These are phyloP conservation scores for Ceratina australensis DNA, from an alignment of 1,140 invertebrate species.

Conservation along the genomic window DNA sequence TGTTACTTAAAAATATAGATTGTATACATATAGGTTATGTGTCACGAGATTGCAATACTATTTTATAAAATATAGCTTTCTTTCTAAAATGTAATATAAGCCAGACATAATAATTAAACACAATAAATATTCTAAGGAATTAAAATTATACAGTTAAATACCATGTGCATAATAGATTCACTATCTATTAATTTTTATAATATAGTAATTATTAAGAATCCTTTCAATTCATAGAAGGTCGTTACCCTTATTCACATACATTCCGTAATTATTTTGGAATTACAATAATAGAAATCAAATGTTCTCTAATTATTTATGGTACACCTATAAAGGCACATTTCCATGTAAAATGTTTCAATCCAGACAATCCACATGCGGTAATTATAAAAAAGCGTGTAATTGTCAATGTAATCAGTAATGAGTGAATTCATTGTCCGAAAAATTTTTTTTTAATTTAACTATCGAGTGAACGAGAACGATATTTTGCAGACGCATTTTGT, in stretches of 20 bases:
- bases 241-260: not conserved
- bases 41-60: not conserved
- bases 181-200: no score
- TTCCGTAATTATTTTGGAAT: not conserved
- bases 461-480: constrained; percentile 12
- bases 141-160: no score
- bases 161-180: no score
- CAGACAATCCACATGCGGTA: not conserved
- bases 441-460: constrained; percentile 13
- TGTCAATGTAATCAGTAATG: no score
- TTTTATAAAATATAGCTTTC: not conserved
- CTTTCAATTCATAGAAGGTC: no score
- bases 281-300: not conserved
- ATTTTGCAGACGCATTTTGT: constrained; percentile 50
- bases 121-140: no score
- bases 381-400: not conserved
- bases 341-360: constrained; percentile 19
- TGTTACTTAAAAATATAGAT: not conserved
- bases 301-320: no score
- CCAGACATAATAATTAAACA: no score
- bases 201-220: no score
- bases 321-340: not conserved
- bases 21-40: constrained; percentile 19
- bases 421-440: not conserved
- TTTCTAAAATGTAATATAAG: not conserved